Evolutionary conservation across 2,888 invertebrate genomes (phyloP), one percentile per base, ranked within the genome.

Genomic region (Tanypteryx hageni): DNA sequence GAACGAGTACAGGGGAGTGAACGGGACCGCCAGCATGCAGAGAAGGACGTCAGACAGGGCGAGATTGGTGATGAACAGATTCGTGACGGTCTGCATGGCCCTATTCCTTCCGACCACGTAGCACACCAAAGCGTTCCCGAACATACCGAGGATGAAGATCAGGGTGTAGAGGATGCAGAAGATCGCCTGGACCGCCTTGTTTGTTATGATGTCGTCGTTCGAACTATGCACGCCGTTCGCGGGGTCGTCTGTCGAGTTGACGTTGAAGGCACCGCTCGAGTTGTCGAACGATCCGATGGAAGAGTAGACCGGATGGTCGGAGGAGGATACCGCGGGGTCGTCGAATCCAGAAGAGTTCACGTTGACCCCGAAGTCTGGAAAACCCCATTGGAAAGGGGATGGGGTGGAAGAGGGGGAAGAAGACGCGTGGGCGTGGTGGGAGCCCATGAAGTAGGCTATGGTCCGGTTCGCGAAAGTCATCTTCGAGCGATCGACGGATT

Each of bases 71-170:
- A 99, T 99, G 95, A 99, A 99, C 92, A 99, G 96, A 95, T 99
- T 99, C 7, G 99, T 99, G 68, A 99, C 99, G 0, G 99, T 99
- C 95, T 99, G 99, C 99, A 99, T 99, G 58, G 98, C 97, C 93
- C 97, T 97, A 95, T 99, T 99, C 59, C 98, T 96, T 64, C 98
- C 96, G 10, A 99, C 99, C 22, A 99, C 99, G 94, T 97, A 99
- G 94, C 99, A 98, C 44, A 99, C 99, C 27, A 99, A 95, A 0
- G 97, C 96, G 95, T 99, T 99, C 0, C 99, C 99, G 94, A 97
- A 97, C 0, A 99, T 96, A 4, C 99, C 99, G 83, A 99, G 96
- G 0, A 98, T 96, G 95, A 99, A 99, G 92, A 99, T 98, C 13
- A 97, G 95, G 4, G 96, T 96, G 95, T 99, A 99, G 61, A 98